These are phyloP conservation scores for Haliclystus octoradiatus DNA, from an alignment of 30 jellyfish, hydroid and myxozoan genomes.

Conservation along the genomic window DNA sequence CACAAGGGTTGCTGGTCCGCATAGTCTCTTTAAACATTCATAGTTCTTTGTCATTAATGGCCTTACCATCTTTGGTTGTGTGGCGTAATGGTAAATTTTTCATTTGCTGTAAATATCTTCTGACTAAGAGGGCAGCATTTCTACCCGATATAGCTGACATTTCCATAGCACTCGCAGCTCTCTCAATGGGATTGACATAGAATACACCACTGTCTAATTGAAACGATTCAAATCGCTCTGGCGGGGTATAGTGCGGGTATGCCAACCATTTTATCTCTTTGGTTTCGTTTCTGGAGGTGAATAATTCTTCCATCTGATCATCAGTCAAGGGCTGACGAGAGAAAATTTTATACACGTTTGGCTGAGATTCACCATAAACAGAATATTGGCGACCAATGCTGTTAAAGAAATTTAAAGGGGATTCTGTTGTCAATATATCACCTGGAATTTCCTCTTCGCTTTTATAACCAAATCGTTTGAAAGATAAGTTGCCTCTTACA, in stretches of 20 bases:
- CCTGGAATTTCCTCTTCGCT: conserved; percentile 33
- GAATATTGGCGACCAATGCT: conserved; percentile 36
- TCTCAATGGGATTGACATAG: conserved; percentile 80
- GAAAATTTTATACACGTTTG: conserved; percentile 52
- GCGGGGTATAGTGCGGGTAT: conserved; percentile 72
- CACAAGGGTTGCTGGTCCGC: too few relatives aligned
- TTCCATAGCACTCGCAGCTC: conserved; percentile 93
- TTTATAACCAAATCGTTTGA: conserved; percentile 35
- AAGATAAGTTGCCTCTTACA: conserved; percentile 34
- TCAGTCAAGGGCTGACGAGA: conserved; percentile 47
- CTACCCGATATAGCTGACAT: conserved; percentile 86
- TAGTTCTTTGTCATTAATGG: too few relatives aligned
- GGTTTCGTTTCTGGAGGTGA: conserved; percentile 4
- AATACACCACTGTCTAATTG: conserved; percentile 70
- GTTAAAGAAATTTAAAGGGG: conserved; percentile 20
- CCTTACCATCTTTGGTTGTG: too few relatives aligned
- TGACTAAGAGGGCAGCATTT: conserved; percentile 63
- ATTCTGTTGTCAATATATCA: conserved; percentile 46
- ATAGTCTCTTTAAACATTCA: too few relatives aligned
- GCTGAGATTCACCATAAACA: conserved; percentile 26
- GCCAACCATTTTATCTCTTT: conserved; percentile 62
- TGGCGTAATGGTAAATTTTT: too few relatives aligned
- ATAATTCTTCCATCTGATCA: conserved; percentile 20
- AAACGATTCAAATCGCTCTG: conserved; percentile 57
- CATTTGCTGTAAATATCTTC: too few relatives aligned